Conservation (phyloP, 2,797 vertebrate species). For the Ispidina lecontei region DNA sequence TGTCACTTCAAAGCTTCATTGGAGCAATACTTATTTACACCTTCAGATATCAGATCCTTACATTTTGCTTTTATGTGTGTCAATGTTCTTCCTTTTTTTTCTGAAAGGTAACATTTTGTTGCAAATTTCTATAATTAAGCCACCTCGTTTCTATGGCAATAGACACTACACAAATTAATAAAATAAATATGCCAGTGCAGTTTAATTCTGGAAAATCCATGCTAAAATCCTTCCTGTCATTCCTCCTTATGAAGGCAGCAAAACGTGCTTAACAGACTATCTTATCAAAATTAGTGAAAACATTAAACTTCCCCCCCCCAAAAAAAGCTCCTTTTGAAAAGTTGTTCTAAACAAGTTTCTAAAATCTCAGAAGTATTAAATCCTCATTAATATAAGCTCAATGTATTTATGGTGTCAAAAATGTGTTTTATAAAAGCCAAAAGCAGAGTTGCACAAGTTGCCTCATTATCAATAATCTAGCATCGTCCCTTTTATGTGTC, state of each 20-base stretch:
- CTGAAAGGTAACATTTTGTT: constrained; percentile 32
- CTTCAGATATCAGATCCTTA: constrained; percentile 27
- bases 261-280: constrained; percentile 62
- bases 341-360: constrained; percentile 71
- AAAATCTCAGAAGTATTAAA: constrained; percentile 78
- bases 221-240: constrained; percentile 43
- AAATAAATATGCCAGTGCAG: constrained; percentile 7
- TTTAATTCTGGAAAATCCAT: constrained; percentile 31
- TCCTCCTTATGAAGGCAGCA: constrained; percentile 61
- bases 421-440: constrained; percentile 80
- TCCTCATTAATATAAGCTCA: constrained; percentile 81
- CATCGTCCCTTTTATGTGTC: constrained; percentile 91
- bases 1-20: constrained; percentile 64
- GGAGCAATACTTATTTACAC: constrained; percentile 46
- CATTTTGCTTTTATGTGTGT: constrained; percentile 10
- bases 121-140: constrained; percentile 46
- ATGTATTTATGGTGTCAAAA: constrained; percentile 81
- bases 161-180: constrained; percentile 24
- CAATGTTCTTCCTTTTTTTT: neutral
- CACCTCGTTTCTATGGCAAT: neutral
- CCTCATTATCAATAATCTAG: constrained; percentile 91
- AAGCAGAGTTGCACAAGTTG: constrained; percentile 81
- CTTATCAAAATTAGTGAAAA: constrained; percentile 74
- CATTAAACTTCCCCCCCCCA: constrained; percentile 31
- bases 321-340: constrained; percentile 64